Evolutionary conservation across 53 echinoderm and acorn worm species (phyloP).

Genomic region (Paracentrotus lividus): DNA sequence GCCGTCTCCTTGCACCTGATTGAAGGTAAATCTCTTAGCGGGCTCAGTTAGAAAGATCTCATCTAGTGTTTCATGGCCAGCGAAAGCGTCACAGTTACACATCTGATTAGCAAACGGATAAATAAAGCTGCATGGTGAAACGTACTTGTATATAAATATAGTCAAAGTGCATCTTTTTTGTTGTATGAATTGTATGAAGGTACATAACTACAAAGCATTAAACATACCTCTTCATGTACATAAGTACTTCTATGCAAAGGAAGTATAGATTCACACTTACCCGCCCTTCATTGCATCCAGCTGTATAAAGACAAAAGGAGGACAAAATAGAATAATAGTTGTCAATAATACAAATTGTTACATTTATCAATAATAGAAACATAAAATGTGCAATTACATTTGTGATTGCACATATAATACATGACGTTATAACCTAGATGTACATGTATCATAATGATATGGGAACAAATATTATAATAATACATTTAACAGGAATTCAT

Average conservation of each 20-base stretch:
- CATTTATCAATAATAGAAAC: not conserved
- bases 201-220: too few species aligned
- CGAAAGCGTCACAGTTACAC: slow-evolving; percentile 40
- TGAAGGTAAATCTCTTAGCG: slow-evolving; percentile 1
- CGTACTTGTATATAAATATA: too few species aligned
- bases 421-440: too few species aligned
- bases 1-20: not conserved
- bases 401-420: too few species aligned
- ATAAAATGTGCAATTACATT: not conserved
- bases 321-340: not conserved
- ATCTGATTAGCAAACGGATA: not conserved
- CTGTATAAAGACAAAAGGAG: not conserved
- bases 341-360: too few species aligned
- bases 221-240: too few species aligned
- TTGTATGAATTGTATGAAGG: too few species aligned
- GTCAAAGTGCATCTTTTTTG: too few species aligned
- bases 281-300: not conserved
- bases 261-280: not conserved
- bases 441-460: too few species aligned
- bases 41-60: slow-evolving; percentile 15
- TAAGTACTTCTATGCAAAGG: too few species aligned
- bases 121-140: not conserved
- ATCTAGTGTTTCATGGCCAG: slow-evolving; percentile 23
- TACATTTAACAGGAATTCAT: too few species aligned
- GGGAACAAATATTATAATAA: too few species aligned